Base-by-base conservation (phyloP, 2,888 invertebrate species). In the Cyaniris semiargus region DNA sequence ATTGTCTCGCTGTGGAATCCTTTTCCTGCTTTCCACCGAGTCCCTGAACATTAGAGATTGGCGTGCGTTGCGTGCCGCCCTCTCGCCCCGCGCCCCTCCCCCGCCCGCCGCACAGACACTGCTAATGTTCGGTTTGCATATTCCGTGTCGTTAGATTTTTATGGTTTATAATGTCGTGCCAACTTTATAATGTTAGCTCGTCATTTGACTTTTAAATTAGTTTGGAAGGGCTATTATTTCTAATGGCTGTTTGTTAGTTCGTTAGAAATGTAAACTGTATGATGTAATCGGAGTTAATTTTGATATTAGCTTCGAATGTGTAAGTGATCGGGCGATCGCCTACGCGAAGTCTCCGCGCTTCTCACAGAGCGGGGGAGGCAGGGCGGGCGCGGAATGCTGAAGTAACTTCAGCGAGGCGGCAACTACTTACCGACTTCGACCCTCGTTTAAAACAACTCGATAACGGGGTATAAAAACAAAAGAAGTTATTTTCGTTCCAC, bases 81-180 rank as follows among this genome's bases (percentile, higher is more conserved):
- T 31, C 13, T 4, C 27, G 27, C 23, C 13, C 60, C 21, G 10
- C 23, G 60, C 60, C 23, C 23, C 10, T 13, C 3, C 23, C 60
- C 21, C 60, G 23, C 21, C 23, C 27, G 23, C 60, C 60, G 27
- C 66, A 66, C 66, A 27, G 66, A 66, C 31, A 66, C 27, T 27
- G 66, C 66, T 66, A 66, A 66, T 66, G 66, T 66, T 66, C 66
- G 6, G 27, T 27, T 66, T 27, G 66, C 66, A 66, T 66, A 66
- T 66, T 66, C 66, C 66, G 66, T 66, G 66, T 27, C 66, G 15
- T 66, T 66, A 60, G 10, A 66, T 66, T 66, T 66, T 66, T 66
- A 31, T 31, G 27, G 27, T 66, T 27, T 66, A 66, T 66, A 66
- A 27, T 66, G 15, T 27, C 66, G 31, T 66, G 27, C 60, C 60